Evolutionary conservation across 2,797 vertebrate genomes (phyloP).

Genomic region (Crenichthys baileyi): DNA sequence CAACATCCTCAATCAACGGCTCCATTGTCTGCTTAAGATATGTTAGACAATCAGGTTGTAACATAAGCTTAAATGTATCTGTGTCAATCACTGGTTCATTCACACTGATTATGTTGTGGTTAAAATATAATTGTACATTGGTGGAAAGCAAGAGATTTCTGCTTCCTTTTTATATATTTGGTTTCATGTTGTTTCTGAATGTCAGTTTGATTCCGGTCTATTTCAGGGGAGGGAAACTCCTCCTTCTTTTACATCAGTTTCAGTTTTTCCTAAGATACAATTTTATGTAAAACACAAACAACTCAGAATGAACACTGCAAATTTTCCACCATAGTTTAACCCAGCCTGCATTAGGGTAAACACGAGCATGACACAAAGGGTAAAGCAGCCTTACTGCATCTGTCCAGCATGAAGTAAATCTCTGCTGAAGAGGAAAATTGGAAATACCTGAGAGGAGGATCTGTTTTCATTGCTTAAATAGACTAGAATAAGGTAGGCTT

Average conservation of each 20-base stretch:
- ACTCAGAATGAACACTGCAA: not conserved
- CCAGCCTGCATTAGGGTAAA: not conserved
- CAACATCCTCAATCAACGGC: constrained; percentile 61
- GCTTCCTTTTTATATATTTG: constrained; percentile 6
- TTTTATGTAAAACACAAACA: not conserved
- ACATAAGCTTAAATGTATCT: constrained; percentile 10
- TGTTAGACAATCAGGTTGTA: constrained; percentile 4
- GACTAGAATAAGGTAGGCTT: no score
- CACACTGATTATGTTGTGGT: constrained; percentile 26
- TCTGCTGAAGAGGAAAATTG: not conserved
- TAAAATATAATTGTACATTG: constrained; percentile 39
- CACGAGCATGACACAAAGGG: not conserved
- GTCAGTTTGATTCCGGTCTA: constrained; percentile 32
- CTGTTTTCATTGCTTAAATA: no score
- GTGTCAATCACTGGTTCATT: constrained; percentile 38
- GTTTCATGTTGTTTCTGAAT: constrained; percentile 26
- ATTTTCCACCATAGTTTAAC: not conserved
- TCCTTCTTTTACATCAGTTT: not conserved
- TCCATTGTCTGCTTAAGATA: constrained; percentile 61
- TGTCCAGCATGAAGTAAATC: not conserved
- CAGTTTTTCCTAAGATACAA: not conserved
- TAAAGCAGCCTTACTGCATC: not conserved
- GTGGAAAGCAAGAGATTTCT: constrained; percentile 1
- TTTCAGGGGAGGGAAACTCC: not conserved
- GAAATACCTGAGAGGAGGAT: not conserved